These are phyloP conservation scores for Oxygymnocypris stewartii DNA, from an alignment of 2,113 vertebrate species.

Conservation along the genomic window DNA sequence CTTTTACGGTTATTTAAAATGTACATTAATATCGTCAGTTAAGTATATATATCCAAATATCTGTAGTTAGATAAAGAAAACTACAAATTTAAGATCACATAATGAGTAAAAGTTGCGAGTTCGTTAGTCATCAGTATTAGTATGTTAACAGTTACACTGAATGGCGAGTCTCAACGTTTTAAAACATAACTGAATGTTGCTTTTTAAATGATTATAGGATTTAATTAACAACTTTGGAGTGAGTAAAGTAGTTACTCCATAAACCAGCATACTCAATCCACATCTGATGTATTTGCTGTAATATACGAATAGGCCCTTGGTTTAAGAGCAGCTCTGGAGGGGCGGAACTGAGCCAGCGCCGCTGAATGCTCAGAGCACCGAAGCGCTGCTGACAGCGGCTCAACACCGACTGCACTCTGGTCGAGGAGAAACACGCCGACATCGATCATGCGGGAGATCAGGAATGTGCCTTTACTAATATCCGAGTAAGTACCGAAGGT, in stretches of 20 bases:
- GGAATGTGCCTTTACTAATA: slow-evolving; percentile 34
- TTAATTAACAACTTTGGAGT: background rate
- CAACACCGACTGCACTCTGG: slow-evolving; percentile 32
- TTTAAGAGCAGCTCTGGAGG: slow-evolving; percentile 7
- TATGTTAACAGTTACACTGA: background rate
- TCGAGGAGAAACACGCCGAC: slow-evolving; percentile 43
- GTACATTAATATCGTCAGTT: background rate
- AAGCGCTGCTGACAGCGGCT: slow-evolving; percentile 32
- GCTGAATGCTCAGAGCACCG: background rate
- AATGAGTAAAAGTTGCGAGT: slow-evolving; percentile 9
- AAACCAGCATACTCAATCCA: background rate
- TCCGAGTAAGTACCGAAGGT: slow-evolving; percentile 53
- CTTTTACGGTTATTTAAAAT: background rate
- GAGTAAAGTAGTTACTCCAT: background rate
- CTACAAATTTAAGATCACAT: too few relatives aligned
- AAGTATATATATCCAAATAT: background rate
- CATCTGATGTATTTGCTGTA: background rate
- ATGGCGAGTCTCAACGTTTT: background rate
- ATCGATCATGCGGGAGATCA: slow-evolving; percentile 47
- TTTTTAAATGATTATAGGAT: background rate
- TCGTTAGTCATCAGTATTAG: background rate
- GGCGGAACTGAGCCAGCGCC: slow-evolving; percentile 27
- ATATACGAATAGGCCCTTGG: slow-evolving; percentile 1
- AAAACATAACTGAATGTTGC: background rate
- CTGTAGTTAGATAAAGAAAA: background rate